A percentile compares a stretch with the other conserved stretches of the same genome.
phyloP scores from a whole-genome alignment of 2,797 vertebrate species.

The Tenualosa ilisha region DNA sequence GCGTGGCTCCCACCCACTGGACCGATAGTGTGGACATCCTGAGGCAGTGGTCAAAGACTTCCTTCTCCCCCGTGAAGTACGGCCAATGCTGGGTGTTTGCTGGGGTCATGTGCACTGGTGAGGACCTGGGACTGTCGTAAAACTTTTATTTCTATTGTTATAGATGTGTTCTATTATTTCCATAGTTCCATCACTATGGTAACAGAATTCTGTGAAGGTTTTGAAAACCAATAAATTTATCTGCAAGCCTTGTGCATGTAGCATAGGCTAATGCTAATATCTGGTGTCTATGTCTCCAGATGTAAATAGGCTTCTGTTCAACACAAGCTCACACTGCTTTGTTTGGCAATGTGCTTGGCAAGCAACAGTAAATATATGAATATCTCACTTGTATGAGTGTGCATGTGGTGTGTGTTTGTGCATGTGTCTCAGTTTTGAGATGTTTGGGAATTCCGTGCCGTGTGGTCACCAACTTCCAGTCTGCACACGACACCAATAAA shows the following conservation, averaged over 20 bases:
- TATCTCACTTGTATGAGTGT: neutral
- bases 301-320: no score
- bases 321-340: no score
- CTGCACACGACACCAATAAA: conserved; percentile 76
- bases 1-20: conserved; percentile 65
- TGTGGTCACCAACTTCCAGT: conserved; percentile 77
- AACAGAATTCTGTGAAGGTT: no score
- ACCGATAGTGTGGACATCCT: conserved; percentile 78
- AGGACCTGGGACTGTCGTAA: neutral
- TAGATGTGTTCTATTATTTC: no score
- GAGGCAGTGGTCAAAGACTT: conserved; percentile 59
- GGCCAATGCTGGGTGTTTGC: conserved; percentile 86
- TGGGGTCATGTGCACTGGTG: conserved; percentile 86
- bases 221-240: no score
- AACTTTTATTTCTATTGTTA: no score
- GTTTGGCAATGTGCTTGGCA: no score
- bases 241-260: no score
- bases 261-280: no score
- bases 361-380: no score
- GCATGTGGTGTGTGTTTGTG: neutral
- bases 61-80: conserved; percentile 58
- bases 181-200: neutral
- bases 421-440: conserved; percentile 84
- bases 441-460: conserved; percentile 85
- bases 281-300: no score